These are phyloP conservation scores for Xerus inauris DNA, from an alignment of 2,113 vertebrate species.

Conservation along the genomic window DNA sequence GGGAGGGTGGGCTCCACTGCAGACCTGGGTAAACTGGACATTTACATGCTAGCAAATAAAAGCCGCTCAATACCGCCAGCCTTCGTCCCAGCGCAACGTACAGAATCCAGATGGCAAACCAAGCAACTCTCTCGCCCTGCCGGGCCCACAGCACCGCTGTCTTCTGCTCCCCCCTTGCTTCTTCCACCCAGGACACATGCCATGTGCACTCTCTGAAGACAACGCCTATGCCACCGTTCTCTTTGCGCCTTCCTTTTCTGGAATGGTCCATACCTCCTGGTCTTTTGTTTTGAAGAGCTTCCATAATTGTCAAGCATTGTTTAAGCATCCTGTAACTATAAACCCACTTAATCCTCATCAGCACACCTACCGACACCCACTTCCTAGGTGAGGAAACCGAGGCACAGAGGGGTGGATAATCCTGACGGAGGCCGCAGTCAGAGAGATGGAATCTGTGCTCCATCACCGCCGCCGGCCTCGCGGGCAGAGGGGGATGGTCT, in stretches of 20 bases:
- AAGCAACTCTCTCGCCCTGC: too few relatives aligned
- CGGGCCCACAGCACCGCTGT: too few relatives aligned
- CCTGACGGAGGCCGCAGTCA: neutral
- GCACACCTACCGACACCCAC: neutral
- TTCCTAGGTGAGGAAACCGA: neutral
- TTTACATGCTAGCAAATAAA: fast-evolving
- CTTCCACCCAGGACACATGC: neutral
- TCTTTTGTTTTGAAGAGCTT: neutral
- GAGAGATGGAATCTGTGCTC: too few relatives aligned
- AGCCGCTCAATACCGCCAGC: too few relatives aligned
- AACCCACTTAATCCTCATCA: neutral
- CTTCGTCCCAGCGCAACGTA: neutral
- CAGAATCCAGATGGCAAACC: too few relatives aligned
- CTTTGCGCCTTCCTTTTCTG: neutral
- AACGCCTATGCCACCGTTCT: too few relatives aligned
- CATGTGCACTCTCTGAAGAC: neutral
- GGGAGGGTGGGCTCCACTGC: neutral
- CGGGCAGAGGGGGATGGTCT: neutral
- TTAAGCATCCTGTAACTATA: neutral
- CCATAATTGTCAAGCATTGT: neutral
- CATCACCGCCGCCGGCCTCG: too few relatives aligned
- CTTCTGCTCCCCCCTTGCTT: neutral
- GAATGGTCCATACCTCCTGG: neutral
- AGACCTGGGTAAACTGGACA: fast-evolving
- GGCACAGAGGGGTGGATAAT: neutral